Percentiles rank a stretch among this genome's conserved stretches.
Conservation (phyloP, 2,113 vertebrate genomes). For the Varanus komodoensis region DNA sequence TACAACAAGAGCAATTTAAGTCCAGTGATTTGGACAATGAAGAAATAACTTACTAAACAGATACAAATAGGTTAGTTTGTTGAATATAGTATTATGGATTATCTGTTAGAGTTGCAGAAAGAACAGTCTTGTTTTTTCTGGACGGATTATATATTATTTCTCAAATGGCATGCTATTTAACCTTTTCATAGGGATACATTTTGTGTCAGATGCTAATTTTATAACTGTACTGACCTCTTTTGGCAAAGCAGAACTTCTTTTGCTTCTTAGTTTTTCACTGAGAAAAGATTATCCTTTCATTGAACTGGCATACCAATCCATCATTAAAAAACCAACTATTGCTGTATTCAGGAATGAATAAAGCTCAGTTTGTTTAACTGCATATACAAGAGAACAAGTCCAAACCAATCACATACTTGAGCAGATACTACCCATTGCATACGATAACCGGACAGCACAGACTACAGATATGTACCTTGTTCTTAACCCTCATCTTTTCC, state of each 20-base stretch:
- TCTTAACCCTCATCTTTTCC: conserved; percentile 14
- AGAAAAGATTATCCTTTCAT: conserved; percentile 6
- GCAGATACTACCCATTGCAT: no score
- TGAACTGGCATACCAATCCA: conserved; percentile 22
- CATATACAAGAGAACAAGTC: accelerated
- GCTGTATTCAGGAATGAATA: conserved; percentile 3
- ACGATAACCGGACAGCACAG: not conserved
- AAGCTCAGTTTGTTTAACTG: not conserved
- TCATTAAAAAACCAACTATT: conserved; percentile 3
- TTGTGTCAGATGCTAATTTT: conserved; percentile 22
- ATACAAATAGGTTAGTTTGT: not conserved
- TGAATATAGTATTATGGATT: not conserved
- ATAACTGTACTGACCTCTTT: conserved; percentile 20
- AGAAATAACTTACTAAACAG: not conserved
- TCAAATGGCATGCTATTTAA: not conserved
- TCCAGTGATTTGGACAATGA: not conserved
- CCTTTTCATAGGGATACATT: conserved; percentile 27
- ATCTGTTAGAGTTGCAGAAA: not conserved
- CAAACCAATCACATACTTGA: not conserved
- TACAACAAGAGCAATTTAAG: not conserved
- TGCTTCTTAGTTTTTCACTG: conserved; percentile 24
- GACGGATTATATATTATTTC: not conserved
- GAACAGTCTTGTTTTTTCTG: accelerated
- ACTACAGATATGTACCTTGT: not conserved
- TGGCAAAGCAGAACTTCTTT: not conserved